A percentile compares a stretch with the other conserved stretches of the same genome.
These are phyloP conservation scores for Esox niger DNA, from an alignment of 2,113 vertebrate genomes.

Conservation along the genomic window DNA sequence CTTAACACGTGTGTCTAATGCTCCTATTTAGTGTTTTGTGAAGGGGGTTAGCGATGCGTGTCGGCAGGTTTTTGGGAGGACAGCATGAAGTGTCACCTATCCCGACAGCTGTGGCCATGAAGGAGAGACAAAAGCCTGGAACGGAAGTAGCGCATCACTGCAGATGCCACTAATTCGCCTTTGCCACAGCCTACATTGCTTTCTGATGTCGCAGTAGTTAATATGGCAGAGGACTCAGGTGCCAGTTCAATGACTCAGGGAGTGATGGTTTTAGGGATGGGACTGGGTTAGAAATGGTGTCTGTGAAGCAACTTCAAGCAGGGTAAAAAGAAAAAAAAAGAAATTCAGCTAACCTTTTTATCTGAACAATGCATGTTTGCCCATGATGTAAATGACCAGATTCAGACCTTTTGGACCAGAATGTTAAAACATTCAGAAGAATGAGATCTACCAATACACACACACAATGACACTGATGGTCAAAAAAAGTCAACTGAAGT, in stretches of 20 bases:
- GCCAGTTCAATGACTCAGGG: no score
- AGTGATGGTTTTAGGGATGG: neutral
- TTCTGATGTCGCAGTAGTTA: slow-evolving; percentile 44
- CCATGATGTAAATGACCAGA: no score
- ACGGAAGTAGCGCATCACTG: slow-evolving; percentile 73
- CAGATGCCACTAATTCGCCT: slow-evolving; percentile 68
- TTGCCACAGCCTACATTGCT: slow-evolving; percentile 40
- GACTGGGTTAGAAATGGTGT: neutral
- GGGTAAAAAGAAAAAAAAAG: no score
- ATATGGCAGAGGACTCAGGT: slow-evolving; percentile 7
- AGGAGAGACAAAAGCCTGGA: slow-evolving; percentile 73
- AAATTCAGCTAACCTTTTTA: no score
- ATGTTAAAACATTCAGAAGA: no score
- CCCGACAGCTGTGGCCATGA: slow-evolving; percentile 75
- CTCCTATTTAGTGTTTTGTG: slow-evolving; percentile 77
- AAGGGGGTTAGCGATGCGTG: slow-evolving; percentile 71
- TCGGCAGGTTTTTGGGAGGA: slow-evolving; percentile 68
- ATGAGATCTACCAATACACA: no score
- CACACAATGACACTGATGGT: no score
- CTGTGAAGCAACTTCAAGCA: no score
- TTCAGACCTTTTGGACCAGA: no score
- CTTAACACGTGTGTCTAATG: slow-evolving; percentile 81
- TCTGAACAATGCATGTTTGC: no score
- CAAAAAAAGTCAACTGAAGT: no score
- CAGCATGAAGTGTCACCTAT: slow-evolving; percentile 71